A percentile compares a stretch with the other conserved stretches of the same genome.
Conservation (phyloP, 2,113 vertebrate genomes). For the Campylorhamphus procurvoides region DNA sequence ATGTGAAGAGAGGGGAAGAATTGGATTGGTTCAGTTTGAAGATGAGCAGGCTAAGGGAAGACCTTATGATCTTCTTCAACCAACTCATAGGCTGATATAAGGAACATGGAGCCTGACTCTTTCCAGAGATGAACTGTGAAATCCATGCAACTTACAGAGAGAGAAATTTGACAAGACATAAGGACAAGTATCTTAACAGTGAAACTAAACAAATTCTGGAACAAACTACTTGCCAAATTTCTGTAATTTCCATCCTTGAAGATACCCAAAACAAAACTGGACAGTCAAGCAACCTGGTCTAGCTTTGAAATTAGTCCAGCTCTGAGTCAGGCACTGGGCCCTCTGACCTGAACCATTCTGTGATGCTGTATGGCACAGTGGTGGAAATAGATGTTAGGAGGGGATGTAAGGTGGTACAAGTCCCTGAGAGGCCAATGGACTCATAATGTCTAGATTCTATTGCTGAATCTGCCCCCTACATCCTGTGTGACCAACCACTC, state of each 20-base stretch:
- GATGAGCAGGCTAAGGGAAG: neutral
- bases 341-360: neutral
- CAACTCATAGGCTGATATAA: neutral
- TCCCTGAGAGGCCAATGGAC: neutral
- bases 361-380: neutral
- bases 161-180: neutral
- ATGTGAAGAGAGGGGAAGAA: neutral
- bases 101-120: neutral
- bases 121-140: neutral
- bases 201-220: neutral
- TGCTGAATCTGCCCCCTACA: neutral
- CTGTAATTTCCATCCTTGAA: neutral
- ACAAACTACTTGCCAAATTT: neutral
- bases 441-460: neutral
- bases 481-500: accelerated
- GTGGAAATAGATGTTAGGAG: neutral
- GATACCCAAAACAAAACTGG: neutral
- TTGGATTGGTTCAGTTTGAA: neutral
- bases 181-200: neutral
- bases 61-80: neutral
- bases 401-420: neutral
- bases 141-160: neutral
- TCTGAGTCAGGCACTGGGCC: neutral
- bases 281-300: neutral
- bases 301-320: neutral